These are phyloP conservation scores for Ophthalmolycus amberensis DNA, from an alignment of 2,113 vertebrate species.

Conservation along the genomic window DNA sequence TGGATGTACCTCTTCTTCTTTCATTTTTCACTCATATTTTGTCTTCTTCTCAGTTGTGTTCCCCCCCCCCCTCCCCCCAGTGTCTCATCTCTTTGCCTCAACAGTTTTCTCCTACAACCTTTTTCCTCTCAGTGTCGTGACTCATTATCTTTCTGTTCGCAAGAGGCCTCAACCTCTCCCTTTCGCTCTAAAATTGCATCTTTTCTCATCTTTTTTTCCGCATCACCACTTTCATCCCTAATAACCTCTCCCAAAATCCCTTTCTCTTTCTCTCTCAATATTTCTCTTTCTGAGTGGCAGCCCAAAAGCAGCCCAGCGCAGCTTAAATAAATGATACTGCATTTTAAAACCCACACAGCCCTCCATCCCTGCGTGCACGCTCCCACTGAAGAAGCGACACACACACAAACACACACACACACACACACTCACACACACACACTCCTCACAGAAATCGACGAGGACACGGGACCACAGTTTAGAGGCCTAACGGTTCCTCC, in stretches of 20 bases:
- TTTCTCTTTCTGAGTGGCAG: constrained; percentile 31
- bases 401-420: not conserved
- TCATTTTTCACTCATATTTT: constrained; percentile 5
- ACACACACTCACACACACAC: not conserved
- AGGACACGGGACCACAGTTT: constrained; percentile 15
- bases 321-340: constrained; percentile 48
- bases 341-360: constrained; percentile 27
- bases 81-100: constrained; percentile 9
- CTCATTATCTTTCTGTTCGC: constrained; percentile 13
- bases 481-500: not conserved
- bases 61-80: not conserved
- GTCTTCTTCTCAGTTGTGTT: not conserved
- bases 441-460: not conserved
- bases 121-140: constrained; percentile 17
- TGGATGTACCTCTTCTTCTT: constrained; percentile 10
- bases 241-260: constrained; percentile 7
- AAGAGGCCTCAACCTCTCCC: not conserved
- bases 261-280: not conserved
- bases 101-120: not conserved
- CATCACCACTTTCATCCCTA: constrained; percentile 13
- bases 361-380: not conserved
- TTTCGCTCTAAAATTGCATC: constrained; percentile 19
- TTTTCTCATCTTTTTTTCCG: constrained; percentile 5
- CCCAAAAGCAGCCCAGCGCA: constrained; percentile 20
- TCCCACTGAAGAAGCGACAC: not conserved